phyloP scores from a whole-genome alignment of 2,113 vertebrate genomes.

The Cephalopterus ornatus region DNA sequence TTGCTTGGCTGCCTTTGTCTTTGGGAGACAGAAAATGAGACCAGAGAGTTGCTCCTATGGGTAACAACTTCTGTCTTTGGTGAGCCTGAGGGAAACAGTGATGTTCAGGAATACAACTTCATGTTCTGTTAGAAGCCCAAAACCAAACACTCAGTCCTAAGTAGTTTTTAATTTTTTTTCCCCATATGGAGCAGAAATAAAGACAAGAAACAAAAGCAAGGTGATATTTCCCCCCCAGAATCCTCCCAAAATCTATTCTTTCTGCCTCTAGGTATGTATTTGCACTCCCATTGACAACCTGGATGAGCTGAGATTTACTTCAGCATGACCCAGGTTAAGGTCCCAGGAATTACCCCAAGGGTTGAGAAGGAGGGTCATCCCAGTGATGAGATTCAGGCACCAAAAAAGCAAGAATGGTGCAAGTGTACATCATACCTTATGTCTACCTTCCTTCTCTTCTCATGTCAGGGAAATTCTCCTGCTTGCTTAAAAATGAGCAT shows the following conservation, averaged over 20 bases:
- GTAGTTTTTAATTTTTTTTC: no score
- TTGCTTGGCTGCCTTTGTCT: neutral
- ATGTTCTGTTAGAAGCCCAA: neutral
- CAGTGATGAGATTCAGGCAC: neutral
- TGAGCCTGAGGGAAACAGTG: neutral
- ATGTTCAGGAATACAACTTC: neutral
- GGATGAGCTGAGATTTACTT: neutral
- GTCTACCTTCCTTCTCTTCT: rapidly evolving
- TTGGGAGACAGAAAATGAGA: neutral
- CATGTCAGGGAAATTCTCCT: neutral
- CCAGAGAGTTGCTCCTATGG: neutral
- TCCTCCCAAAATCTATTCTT: neutral
- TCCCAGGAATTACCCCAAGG: neutral
- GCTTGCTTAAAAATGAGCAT: neutral
- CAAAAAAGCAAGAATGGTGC: neutral
- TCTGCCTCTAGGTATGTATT: neutral
- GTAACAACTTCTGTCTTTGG: neutral
- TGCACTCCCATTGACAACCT: neutral
- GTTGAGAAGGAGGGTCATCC: neutral
- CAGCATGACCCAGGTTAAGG: neutral
- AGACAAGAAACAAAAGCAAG: neutral
- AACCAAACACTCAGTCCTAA: neutral
- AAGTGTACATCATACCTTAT: neutral
- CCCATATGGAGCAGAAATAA: neutral
- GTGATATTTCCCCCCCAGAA: neutral